Evolutionary conservation across 2,888 invertebrate genomes (phyloP).

Genomic region (Miltochrista miniata): DNA sequence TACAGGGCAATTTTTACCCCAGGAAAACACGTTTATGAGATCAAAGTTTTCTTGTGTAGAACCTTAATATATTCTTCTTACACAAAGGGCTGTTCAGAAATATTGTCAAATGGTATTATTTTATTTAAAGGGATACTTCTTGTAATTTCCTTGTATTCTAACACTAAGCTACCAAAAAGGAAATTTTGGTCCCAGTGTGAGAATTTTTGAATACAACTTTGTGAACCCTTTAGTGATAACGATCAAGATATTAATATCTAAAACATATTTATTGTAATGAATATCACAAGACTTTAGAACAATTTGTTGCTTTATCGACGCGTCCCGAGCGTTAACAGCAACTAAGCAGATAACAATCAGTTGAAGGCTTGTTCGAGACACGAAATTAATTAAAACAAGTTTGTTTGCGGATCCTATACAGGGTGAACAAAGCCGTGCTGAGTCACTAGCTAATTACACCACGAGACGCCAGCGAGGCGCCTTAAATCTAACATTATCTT

Average conservation of each 20-base stretch:
- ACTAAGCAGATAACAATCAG: slow-evolving; percentile 83
- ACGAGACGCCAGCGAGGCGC: slow-evolving; percentile 66
- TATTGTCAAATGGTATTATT: too few relatives aligned
- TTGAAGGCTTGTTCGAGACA: slow-evolving; percentile 82
- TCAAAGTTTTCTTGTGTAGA: too few relatives aligned
- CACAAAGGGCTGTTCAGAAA: too few relatives aligned
- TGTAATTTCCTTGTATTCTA: too few relatives aligned
- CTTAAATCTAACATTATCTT: slow-evolving; percentile 75
- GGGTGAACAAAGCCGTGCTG: slow-evolving; percentile 81
- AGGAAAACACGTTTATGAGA: too few relatives aligned
- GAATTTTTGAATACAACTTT: too few relatives aligned
- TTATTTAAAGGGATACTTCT: too few relatives aligned
- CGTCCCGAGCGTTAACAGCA: slow-evolving; percentile 78
- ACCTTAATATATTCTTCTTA: too few relatives aligned
- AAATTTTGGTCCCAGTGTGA: too few relatives aligned
- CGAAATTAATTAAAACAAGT: slow-evolving; percentile 85
- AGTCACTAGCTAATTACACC: slow-evolving; percentile 81
- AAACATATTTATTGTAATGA: slow-evolving; percentile 44
- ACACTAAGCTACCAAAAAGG: too few relatives aligned
- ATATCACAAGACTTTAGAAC: slow-evolving; percentile 66
- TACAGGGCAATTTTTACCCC: too few relatives aligned
- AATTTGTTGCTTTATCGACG: slow-evolving; percentile 76
- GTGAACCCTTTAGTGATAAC: background rate
- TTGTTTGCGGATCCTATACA: slow-evolving; percentile 83
- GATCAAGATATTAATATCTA: slow-evolving; percentile 12